A percentile compares a stretch with the other conserved stretches of the same genome.
phyloP scores from a whole-genome alignment of 2,113 vertebrate genomes.

The Calyptomena viridis region DNA sequence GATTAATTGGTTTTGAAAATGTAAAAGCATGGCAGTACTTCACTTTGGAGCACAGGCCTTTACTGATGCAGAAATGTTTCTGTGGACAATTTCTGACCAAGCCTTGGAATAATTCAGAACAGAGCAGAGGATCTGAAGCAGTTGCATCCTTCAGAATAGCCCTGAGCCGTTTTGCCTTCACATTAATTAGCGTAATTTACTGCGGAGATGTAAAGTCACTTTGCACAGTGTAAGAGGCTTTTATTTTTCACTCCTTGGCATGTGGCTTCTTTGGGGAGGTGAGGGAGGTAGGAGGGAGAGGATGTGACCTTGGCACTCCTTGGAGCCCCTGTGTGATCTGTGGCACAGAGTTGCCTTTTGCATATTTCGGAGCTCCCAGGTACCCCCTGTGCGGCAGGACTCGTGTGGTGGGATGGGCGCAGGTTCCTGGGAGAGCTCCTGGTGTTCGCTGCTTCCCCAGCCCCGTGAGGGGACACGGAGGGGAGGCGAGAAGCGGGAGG shows the following conservation, averaged over 20 bases:
- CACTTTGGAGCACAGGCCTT: not conserved
- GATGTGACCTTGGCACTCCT: not conserved
- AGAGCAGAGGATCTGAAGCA: not conserved
- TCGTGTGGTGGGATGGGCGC: not conserved
- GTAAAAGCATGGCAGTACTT: not conserved
- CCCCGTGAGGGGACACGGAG: not conserved
- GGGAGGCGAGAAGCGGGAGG: not conserved
- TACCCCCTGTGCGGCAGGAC: not conserved
- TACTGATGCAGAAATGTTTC: not conserved
- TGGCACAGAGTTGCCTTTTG: not conserved
- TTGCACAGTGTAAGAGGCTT: not conserved
- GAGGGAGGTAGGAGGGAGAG: not conserved
- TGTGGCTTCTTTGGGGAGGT: not conserved
- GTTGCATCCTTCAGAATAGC: not conserved
- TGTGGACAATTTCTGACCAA: conserved; percentile 18
- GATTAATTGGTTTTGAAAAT: conserved; percentile 35
- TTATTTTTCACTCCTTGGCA: conserved; percentile 10
- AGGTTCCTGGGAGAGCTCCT: too few relatives aligned
- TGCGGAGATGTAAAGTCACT: not conserved
- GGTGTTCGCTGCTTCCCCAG: not conserved
- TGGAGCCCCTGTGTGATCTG: not conserved
- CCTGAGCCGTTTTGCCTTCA: not conserved
- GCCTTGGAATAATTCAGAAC: not conserved
- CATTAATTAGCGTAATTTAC: not conserved
- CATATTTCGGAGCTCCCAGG: not conserved